Evolutionary conservation across 2,888 invertebrate species (phyloP), one percentile per base, ranked within the genome.

Genomic region (Tenthredo livida): DNA sequence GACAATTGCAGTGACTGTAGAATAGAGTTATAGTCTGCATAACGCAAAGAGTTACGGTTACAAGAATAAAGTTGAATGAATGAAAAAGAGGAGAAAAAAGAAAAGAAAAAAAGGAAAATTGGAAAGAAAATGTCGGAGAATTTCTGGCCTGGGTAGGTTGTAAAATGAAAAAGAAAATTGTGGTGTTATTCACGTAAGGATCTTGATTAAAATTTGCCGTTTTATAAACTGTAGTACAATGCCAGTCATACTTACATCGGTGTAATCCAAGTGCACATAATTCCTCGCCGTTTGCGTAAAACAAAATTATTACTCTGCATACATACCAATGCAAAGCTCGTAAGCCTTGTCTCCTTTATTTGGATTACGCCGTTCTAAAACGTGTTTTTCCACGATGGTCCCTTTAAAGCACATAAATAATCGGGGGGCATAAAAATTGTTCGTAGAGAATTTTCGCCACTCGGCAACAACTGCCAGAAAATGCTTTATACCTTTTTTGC

Each of bases 261-360:
- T 54, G 40, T 77, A 77, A 47, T 54, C 50, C 77, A 77, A 77
- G n/a, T 37, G 77, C 40, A 77, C 77, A 54, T 77, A 54, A 77
- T 77, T 77, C n/a, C 54, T 47, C 54, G 17, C 50, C 54, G 54
- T 61, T 80, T 61, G 21, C 12, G 25, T n/a, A 37, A 61, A 80
- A 80, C 40, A 80, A 80, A 80, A 80, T 61, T 80, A 80, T 80
- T 58, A 80, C 58, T 80, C 37, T 40, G 58, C 61, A 25, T 80
- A 80, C 33, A 33, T 9, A 58, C 37, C 80, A 25, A 80, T 61
- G 61, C 61, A 80, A 58, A 58, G 80, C 80, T 80, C 80, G 40
- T 61, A 80, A 80, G 80, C 80, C 80, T 80, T 80, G 80, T 80
- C 80, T 58, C 80, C 80, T 80, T 80, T 80, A 80, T 80, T 80